Evolutionary conservation across 2,797 vertebrate genomes (phyloP).

Genomic region (Sitta carolinensis): DNA sequence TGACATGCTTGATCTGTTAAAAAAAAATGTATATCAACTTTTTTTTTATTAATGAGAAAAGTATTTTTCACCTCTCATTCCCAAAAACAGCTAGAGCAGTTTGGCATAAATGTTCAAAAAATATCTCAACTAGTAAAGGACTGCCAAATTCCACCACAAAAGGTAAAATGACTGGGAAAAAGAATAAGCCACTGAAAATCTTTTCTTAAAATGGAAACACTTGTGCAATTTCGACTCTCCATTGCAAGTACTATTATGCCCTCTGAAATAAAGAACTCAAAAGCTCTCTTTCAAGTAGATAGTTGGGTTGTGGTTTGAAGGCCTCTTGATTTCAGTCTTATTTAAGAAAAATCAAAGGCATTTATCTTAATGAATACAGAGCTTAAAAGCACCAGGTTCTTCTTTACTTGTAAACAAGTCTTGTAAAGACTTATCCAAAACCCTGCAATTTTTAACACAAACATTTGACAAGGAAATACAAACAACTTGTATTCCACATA

Average conservation of each 20-base stretch:
- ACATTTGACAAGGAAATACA: neutral
- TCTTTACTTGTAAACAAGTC: neutral
- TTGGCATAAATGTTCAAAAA: conserved; percentile 2
- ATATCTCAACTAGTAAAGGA: neutral
- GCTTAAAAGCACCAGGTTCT: neutral
- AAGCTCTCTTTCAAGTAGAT: conserved; percentile 1
- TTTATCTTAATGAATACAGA: neutral
- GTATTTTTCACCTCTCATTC: conserved; percentile 18
- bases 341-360: neutral
- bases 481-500: neutral
- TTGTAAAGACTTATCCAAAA: neutral
- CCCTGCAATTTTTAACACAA: neutral
- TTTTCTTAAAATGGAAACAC: conserved; percentile 53
- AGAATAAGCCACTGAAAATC: conserved; percentile 7
- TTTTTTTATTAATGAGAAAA: neutral
- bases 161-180: conserved; percentile 7
- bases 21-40: neutral
- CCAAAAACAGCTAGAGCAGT: neutral
- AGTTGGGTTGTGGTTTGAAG: neutral
- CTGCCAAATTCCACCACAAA: conserved; percentile 31
- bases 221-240: conserved; percentile 6
- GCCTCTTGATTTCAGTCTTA: neutral
- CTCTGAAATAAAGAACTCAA: conserved; percentile 9
- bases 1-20: neutral
- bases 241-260: neutral